These are phyloP conservation scores for Oscheius sp. DNA, from an alignment of 2,888 invertebrate genomes.

Conservation along the genomic window DNA sequence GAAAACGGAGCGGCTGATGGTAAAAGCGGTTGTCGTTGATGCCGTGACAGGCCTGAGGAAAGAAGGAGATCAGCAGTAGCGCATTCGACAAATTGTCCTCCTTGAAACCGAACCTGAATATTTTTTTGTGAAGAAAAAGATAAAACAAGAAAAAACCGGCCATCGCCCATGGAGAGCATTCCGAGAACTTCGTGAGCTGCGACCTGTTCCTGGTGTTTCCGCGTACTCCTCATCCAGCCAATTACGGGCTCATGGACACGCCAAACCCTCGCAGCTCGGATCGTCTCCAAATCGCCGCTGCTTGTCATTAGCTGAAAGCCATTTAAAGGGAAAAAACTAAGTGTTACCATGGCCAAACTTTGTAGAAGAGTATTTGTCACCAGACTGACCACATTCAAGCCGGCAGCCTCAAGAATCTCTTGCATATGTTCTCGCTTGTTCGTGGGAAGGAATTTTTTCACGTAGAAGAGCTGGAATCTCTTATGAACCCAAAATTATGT, in stretches of 20 bases:
- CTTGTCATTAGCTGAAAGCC: slow-evolving; percentile 79
- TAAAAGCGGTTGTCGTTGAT: slow-evolving; percentile 97
- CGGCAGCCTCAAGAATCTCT: slow-evolving; percentile 78
- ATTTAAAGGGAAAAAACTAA: slow-evolving; percentile 13
- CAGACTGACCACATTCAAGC: slow-evolving; percentile 88
- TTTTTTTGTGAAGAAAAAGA: not conserved
- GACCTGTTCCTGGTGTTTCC: slow-evolving; percentile 91
- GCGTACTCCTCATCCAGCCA: slow-evolving; percentile 76
- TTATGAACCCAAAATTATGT: too few relatives aligned
- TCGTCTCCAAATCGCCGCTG: slow-evolving; percentile 86
- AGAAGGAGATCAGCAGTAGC: slow-evolving; percentile 90
- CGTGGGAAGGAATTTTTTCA: slow-evolving; percentile 4
- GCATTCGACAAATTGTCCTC: slow-evolving; percentile 87
- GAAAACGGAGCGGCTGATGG: slow-evolving; percentile 93
- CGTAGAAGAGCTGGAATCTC: slow-evolving; percentile 13
- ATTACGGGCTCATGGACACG: slow-evolving; percentile 74
- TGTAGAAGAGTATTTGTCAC: slow-evolving; percentile 87
- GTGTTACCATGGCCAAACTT: slow-evolving; percentile 83
- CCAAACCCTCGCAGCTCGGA: slow-evolving; percentile 87
- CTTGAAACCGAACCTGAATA: slow-evolving; percentile 74
- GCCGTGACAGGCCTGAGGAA: slow-evolving; percentile 95
- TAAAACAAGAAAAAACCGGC: slow-evolving; percentile 78
- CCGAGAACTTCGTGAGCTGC: slow-evolving; percentile 95
- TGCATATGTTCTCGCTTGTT: not conserved
- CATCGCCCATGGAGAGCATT: slow-evolving; percentile 91